phyloP scores from a whole-genome alignment of 2,113 vertebrate species.

The Procavia capensis region DNA sequence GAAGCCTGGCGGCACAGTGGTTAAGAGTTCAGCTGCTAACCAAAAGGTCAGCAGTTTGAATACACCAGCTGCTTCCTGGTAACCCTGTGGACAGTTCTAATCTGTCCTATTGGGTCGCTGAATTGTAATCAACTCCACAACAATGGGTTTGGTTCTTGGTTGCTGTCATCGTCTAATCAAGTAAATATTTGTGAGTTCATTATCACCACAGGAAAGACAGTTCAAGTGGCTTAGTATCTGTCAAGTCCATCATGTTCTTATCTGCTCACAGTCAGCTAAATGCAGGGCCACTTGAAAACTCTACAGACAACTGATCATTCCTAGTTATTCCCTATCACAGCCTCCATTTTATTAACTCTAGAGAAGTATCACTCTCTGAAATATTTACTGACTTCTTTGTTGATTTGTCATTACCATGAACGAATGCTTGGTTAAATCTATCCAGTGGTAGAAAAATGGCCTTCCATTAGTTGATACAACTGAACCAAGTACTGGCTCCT shows the following conservation, averaged over 20 bases:
- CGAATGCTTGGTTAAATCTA: not conserved
- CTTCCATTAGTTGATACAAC: not conserved
- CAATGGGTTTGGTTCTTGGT: no score
- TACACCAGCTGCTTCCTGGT: no score
- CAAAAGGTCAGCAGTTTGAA: no score
- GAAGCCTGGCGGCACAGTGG: no score
- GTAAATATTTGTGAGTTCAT: not conserved
- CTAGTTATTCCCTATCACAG: not conserved
- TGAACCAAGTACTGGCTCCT: not conserved
- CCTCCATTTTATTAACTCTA: not conserved
- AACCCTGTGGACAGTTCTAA: no score
- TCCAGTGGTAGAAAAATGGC: not conserved
- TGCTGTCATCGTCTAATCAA: not conserved
- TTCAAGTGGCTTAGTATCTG: not conserved
- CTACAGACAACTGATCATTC: not conserved
- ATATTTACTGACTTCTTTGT: not conserved
- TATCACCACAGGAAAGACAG: not conserved
- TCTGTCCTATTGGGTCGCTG: no score
- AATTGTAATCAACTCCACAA: no score
- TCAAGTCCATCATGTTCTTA: not conserved
- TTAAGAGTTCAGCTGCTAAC: no score
- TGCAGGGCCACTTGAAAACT: not conserved
- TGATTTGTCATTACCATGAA: not conserved
- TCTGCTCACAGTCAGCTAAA: not conserved
- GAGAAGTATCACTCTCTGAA: not conserved